Percentiles rank a stretch among this genome's conserved stretches.
phyloP scores from a whole-genome alignment of 1,140 invertebrate species.

The Bombus polaris region DNA sequence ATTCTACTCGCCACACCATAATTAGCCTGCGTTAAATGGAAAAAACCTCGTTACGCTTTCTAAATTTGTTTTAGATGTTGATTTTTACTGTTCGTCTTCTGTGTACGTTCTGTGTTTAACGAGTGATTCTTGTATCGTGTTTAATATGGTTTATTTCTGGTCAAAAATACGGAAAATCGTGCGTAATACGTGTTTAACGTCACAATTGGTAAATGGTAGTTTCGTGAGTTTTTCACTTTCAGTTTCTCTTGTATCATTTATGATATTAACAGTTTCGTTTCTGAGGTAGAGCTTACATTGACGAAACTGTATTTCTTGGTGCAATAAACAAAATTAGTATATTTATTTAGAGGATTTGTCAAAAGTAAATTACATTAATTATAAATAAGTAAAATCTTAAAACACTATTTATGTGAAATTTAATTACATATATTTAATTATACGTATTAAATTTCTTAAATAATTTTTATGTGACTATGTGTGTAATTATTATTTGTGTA shows the following conservation, averaged over 20 bases:
- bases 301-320: no score
- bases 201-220: background rate
- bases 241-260: background rate
- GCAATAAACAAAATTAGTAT: no score
- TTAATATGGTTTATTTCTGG: constrained; percentile 4
- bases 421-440: no score
- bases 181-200: background rate
- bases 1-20: background rate
- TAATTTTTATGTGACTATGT: no score
- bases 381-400: no score
- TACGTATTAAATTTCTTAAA: no score
- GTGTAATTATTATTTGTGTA: no score
- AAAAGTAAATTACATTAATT: no score
- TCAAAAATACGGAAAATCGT: background rate
- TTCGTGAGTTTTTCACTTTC: background rate
- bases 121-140: background rate
- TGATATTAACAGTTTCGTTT: background rate
- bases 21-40: background rate
- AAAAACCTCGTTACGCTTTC: constrained; percentile 76
- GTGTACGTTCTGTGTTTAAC: background rate
- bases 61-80: constrained; percentile 67
- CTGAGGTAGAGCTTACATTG: no score
- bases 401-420: no score
- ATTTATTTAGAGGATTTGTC: no score
- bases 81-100: constrained; percentile 26